Evolutionary conservation across 1,140 invertebrate genomes (phyloP), one percentile per base, ranked within the genome.

Genomic region (Drosophila hydei): DNA sequence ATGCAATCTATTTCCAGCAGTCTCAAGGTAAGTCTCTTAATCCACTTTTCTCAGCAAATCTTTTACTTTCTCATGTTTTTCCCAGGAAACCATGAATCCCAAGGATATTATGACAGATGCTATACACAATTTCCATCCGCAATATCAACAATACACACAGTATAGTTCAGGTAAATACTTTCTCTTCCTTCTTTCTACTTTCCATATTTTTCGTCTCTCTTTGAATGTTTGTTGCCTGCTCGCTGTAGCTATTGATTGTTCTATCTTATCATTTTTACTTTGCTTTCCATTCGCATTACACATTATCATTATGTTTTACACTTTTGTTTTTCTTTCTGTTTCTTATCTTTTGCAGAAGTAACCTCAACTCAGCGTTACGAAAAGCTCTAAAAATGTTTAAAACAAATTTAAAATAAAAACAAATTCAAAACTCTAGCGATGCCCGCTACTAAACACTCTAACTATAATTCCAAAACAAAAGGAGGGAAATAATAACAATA

Each of bases 51-150:
- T 18, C 23, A 3, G 33, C 18, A 18, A 25, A 12, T 42, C 38
- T 2, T 55, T 9, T 38, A 27, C 23, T 0, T 25, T 11, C 1
- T 1, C 21, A 0, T 62, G 4, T 54, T 62, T 54, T 79, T 93
- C 93, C 0, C 91, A 98, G 97, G 99, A 99, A 95, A 99, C 99
- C 4, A 99, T 99, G 97, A 99, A 99, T 94, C 99, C 99, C 42
- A 97, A 99, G 92, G 99, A 99, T 93, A 99, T 99, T 91, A 99
- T 99, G 98, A 99, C 98, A 89, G 99, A 99, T 93, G 99, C 99
- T 90, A 99, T 99, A 92, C 99, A 99, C 93, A 99, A 99, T 93
- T 99, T 99, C 94, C 99, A 99, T 94, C 99, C 99, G 25, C 98
- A 99, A 89, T 99, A 99, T 93, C 98, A 99, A 92, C 98, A 99